Evolutionary conservation across 2,797 vertebrate species (phyloP), one percentile per base, ranked within the genome.

Genomic region (Perodicticus potto): DNA sequence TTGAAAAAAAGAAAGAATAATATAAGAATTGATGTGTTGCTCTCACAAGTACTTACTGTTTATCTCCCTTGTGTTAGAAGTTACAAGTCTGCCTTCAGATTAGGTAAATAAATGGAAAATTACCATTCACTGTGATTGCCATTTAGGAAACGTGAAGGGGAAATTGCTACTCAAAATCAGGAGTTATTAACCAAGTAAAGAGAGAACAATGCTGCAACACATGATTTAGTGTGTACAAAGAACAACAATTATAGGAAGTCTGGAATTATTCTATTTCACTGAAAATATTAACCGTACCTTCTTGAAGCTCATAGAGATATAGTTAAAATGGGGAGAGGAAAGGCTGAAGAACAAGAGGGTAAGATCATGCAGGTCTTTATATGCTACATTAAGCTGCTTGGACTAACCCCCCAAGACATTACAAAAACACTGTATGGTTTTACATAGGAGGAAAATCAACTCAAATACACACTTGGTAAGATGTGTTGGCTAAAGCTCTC

Each of bases 371-470:
- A 22, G 16, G 22, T 91, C 49, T 91, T 93, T 87, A 49, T 63
- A 76, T 84, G 23, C 49, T 89, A 93, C 12, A 83, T 61, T 49
- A 57, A 89, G 23, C 5, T 93, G 1, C 76, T 29, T 23, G 53
- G 70, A 78, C 29, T 87, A 93, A 92, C 32, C 17, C 11, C 5
- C 40, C 40, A 92, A 89, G 55, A 70, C 37, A 73, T 90, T 77
- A 86, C 19, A 65, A 11, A 63, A 86, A 40, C 20, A 49, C n/a
- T 37, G 8, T 29, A 27, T n/a, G 40, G n/a, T 92, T 94, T 94
- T 82, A 93, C 23, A 49, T 5, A n/a, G 27, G 17, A 97, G 67
- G 89, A 93, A 90, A 95, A 86, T 94, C 73, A 93, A 45, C 16
- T 82, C 61, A 67, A 67, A n/a, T 78, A 43, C 82, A 77, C 65